Evolutionary conservation across 2,113 vertebrate genomes (phyloP), one percentile per base, ranked within the genome.

Genomic region (Lepisosteus oculatus): DNA sequence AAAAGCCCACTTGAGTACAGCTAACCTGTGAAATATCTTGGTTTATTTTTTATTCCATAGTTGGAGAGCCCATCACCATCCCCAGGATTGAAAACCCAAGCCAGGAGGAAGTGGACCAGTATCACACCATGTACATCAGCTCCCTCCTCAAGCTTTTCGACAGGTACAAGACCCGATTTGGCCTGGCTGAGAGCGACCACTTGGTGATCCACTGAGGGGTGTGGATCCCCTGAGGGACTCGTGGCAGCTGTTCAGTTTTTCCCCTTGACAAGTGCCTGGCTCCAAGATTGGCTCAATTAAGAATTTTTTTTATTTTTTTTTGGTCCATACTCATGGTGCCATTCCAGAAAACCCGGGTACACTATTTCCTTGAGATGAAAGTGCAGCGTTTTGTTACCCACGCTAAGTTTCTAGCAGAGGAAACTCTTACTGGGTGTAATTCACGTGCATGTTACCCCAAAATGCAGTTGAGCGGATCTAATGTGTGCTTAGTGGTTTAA

Each of bases 11-110:
- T 29, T 29, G 17, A 29, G 17, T 29, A 29, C 17, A 29, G 17
- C 17, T 29, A 29, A 29, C 17, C 17, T 29, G 17, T 29, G 17
- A 29, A 29, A 1, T 29, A 29, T 29, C 17, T 29, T 29, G 17
- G 17, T 51, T 51, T 51, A 51, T 51, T 83, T 43, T 67, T 57
- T 29, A n/a, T 45, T 1, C 64, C 74, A 43, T 76, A 99, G 97
- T 99, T 73, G 97, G 97, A 1, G 97, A 98, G 71, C 97, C 97
- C 43, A 95, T 99, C 86, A 97, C 95, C 0, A 85, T 98, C 68
- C 97, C 97, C 63, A 96, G 93, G 85, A 90, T 93, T 0, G 94
- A 94, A 57, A 87, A 94, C 0, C 96, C 97, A 0, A 90, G 86
- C 65, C 91, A 90, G 57, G 93, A 90, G n/a, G 90, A 93, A 55